These are phyloP conservation scores for Aphis craccivora DNA, from an alignment of 1,140 invertebrate species.

Conservation along the genomic window DNA sequence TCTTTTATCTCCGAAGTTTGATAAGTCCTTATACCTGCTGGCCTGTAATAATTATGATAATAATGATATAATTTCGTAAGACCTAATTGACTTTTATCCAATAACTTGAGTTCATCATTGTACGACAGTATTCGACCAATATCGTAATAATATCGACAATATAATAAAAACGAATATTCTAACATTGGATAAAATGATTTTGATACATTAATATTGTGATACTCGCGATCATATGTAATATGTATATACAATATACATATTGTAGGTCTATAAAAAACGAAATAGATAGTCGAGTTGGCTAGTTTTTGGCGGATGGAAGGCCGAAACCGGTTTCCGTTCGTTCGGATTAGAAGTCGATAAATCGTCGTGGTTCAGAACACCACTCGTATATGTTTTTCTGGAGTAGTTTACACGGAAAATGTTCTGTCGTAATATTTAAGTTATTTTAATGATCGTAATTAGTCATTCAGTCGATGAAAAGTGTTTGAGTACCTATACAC, in stretches of 20 bases:
- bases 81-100: too few relatives aligned
- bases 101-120: too few relatives aligned
- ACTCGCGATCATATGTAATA: not conserved
- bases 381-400: not conserved
- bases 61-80: not conserved
- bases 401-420: conserved; percentile 36
- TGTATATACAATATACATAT: too few relatives aligned
- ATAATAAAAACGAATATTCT: too few relatives aligned
- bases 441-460: conserved; percentile 23
- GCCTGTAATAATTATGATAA: not conserved
- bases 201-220: not conserved
- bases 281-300: not conserved
- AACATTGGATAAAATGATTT: too few relatives aligned
- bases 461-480: conserved; percentile 16
- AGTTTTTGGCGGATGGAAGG: not conserved
- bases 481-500: not conserved
- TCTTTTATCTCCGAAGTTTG: too few relatives aligned
- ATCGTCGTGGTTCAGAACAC: not conserved
- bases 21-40: not conserved
- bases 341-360: conserved; percentile 16
- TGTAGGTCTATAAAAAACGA: not conserved
- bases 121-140: not conserved
- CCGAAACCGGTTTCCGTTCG: not conserved
- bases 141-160: not conserved
- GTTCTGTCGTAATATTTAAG: conserved; percentile 22